A percentile compares a stretch with the other conserved stretches of the same genome.
Conservation (phyloP, 2,113 vertebrate genomes). For the Laticauda colubrina region DNA sequence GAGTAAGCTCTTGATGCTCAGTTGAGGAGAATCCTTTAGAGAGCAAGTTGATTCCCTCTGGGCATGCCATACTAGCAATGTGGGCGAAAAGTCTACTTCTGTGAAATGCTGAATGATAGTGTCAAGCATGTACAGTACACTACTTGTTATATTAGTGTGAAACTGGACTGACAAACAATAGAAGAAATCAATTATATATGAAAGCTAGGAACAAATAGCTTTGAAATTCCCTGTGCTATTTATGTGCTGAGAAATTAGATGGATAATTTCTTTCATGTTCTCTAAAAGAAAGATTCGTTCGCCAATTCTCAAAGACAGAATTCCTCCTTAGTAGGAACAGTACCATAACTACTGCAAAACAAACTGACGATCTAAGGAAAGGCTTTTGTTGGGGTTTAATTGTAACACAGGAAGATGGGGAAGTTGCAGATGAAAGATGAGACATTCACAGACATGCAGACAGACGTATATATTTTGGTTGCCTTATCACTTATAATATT, state of each 20-base stretch:
- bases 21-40: neutral
- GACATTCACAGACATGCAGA: neutral
- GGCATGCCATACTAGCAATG: neutral
- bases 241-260: neutral
- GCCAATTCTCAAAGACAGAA: neutral
- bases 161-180: neutral
- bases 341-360: neutral
- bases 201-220: neutral
- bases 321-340: neutral
- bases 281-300: neutral
- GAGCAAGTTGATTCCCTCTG: neutral
- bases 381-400: neutral
- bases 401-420: neutral
- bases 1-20: conserved; percentile 27
- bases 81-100: neutral
- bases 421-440: neutral
- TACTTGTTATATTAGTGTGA: neutral
- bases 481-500: neutral
- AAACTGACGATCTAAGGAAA: neutral
- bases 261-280: neutral
- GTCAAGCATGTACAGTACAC: neutral
- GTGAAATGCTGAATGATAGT: neutral
- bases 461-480: neutral
- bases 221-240: neutral
- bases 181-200: neutral